A percentile compares a stretch with the other conserved stretches of the same genome.
phyloP scores from a whole-genome alignment of 2,113 vertebrate species.

The Anhinga anhinga region DNA sequence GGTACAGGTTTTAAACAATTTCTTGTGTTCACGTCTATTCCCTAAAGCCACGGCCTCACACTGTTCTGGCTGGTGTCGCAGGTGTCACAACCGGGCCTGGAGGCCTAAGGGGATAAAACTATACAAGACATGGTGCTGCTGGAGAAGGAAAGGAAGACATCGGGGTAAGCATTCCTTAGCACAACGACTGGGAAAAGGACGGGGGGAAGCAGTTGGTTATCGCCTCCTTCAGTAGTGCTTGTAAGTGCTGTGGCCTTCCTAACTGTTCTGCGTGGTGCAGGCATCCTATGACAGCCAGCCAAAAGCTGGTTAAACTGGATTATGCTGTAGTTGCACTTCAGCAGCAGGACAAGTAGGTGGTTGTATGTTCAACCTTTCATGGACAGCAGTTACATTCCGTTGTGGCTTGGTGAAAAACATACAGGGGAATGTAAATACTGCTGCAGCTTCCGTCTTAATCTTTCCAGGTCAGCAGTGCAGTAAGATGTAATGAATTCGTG shows the following conservation, averaged over 20 bases:
- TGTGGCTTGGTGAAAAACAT: neutral
- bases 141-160: neutral
- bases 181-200: neutral
- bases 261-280: rapidly evolving
- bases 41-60: neutral
- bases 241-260: rapidly evolving
- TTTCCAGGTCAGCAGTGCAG: neutral
- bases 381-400: rapidly evolving
- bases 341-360: neutral
- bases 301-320: neutral
- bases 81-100: rapidly evolving
- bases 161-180: neutral
- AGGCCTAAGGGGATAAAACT: neutral
- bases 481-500: rapidly evolving
- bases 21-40: rapidly evolving
- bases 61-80: rapidly evolving
- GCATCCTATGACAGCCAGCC: rapidly evolving
- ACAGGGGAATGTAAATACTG: too few relatives aligned
- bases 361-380: rapidly evolving
- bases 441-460: neutral
- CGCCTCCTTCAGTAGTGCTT: neutral
- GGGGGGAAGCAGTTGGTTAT: neutral
- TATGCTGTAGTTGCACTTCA: rapidly evolving
- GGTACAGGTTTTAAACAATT: neutral
- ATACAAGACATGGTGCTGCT: rapidly evolving